Evolutionary conservation across 92 coral and sea anemone species (phyloP).

Genomic region (Palythoa heliodiscus): DNA sequence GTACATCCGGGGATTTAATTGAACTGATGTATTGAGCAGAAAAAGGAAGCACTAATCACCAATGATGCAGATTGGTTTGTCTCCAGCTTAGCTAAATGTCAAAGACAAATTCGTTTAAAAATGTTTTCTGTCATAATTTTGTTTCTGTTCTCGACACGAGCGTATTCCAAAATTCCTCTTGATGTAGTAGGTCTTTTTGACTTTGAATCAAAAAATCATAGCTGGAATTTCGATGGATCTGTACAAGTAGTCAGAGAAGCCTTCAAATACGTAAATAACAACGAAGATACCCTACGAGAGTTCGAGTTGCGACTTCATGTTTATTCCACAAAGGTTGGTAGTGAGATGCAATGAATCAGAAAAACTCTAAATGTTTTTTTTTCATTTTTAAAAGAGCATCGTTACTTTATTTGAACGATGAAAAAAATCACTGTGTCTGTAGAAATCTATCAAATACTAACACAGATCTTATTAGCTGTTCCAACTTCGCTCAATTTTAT

Average conservation of each 20-base stretch:
- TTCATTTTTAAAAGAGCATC: background rate
- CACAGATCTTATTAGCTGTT: too few relatives aligned
- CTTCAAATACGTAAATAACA: background rate
- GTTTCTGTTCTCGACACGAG: background rate
- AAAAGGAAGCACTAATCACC: too few relatives aligned
- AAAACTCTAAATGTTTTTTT: background rate
- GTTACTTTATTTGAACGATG: too few relatives aligned
- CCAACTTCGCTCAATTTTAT: too few relatives aligned
- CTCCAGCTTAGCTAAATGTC: background rate
- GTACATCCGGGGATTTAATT: too few relatives aligned
- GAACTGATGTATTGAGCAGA: too few relatives aligned
- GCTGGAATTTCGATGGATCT: background rate
- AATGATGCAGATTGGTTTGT: background rate
- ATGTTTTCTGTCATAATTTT: background rate
- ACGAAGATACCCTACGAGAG: background rate
- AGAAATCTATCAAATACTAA: too few relatives aligned
- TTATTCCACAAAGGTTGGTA: conserved; percentile 4
- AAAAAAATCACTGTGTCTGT: too few relatives aligned
- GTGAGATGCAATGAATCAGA: background rate
- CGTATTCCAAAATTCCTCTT: background rate
- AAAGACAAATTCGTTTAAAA: background rate
- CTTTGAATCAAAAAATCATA: background rate
- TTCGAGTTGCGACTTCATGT: background rate
- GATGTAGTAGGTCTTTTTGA: background rate
- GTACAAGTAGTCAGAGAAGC: background rate